These are phyloP conservation scores for Anseranas semipalmata DNA, from an alignment of 2,113 vertebrate species.

Conservation along the genomic window DNA sequence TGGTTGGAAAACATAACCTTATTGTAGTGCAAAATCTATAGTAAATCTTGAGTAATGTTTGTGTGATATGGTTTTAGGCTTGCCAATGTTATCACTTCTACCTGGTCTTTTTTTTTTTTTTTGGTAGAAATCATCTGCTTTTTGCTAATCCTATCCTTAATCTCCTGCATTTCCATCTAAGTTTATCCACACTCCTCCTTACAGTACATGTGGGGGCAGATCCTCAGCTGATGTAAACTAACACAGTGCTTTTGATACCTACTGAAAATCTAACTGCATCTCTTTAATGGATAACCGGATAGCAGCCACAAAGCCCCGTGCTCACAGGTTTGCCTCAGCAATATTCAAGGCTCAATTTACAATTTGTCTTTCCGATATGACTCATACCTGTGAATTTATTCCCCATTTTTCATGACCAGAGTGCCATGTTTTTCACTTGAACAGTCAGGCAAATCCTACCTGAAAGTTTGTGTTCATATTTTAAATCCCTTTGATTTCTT, in stretches of 20 bases:
- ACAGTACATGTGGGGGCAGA: not conserved
- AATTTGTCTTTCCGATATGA: conserved; percentile 38
- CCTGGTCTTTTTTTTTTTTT: not conserved
- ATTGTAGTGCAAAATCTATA: not conserved
- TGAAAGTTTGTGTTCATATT: conserved; percentile 40
- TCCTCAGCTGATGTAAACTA: not conserved
- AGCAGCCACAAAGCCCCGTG: not conserved
- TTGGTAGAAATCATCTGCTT: not conserved
- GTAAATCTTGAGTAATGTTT: not conserved
- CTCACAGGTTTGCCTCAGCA: conserved; percentile 3
- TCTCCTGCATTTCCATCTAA: not conserved
- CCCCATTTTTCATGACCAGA: conserved; percentile 22
- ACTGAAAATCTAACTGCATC: not conserved
- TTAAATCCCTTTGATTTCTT: conserved; percentile 51
- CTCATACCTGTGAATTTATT: conserved; percentile 43
- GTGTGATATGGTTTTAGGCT: not conserved
- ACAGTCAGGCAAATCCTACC: conserved; percentile 34
- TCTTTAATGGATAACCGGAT: not conserved
- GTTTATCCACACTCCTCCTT: not conserved
- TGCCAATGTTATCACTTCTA: not conserved
- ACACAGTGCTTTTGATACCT: not conserved
- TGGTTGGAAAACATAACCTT: not conserved
- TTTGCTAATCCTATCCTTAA: not conserved
- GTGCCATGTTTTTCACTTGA: conserved; percentile 44
- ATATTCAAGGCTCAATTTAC: not conserved